These are phyloP conservation scores for Drosophila bifasciata DNA, from an alignment of 1,140 invertebrate genomes.

Conservation along the genomic window DNA sequence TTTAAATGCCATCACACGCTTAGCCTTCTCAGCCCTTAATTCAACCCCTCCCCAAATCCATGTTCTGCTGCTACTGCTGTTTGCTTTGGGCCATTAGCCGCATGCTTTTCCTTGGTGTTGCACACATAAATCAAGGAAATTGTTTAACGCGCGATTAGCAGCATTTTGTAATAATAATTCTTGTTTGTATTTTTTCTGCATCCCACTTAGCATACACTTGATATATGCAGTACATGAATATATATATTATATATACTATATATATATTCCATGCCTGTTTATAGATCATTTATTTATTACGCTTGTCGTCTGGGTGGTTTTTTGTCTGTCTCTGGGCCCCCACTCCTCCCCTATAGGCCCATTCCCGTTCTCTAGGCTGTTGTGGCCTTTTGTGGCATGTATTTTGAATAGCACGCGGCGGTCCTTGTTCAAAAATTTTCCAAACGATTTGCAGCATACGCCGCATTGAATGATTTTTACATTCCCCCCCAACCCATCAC, in stretches of 20 bases:
- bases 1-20: no score
- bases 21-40: no score
- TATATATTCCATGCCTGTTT: constrained; percentile 27
- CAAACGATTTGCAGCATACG: constrained; percentile 78
- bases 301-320: constrained; percentile 52
- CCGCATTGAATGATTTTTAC: constrained; percentile 74
- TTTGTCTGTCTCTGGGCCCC: constrained; percentile 7
- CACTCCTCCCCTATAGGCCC: background rate
- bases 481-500: no score
- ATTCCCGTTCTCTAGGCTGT: constrained; percentile 7
- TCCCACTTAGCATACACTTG: constrained; percentile 30
- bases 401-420: constrained; percentile 35
- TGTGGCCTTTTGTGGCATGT: constrained; percentile 43
- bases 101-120: constrained; percentile 13
- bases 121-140: constrained; percentile 75
- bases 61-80: no score
- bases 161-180: constrained; percentile 78
- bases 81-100: constrained; percentile 24
- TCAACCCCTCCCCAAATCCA: no score
- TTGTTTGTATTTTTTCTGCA: constrained; percentile 64
- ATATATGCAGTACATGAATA: constrained; percentile 44
- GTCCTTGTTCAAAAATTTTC: constrained; percentile 67
- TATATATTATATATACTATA: constrained; percentile 23
- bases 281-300: constrained; percentile 63
- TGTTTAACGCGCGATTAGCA: constrained; percentile 82